Percentiles rank a stretch among this genome's conserved stretches.
phyloP scores from a whole-genome alignment of 92 coral and sea anemone species.

The Paramuricea clavata region DNA sequence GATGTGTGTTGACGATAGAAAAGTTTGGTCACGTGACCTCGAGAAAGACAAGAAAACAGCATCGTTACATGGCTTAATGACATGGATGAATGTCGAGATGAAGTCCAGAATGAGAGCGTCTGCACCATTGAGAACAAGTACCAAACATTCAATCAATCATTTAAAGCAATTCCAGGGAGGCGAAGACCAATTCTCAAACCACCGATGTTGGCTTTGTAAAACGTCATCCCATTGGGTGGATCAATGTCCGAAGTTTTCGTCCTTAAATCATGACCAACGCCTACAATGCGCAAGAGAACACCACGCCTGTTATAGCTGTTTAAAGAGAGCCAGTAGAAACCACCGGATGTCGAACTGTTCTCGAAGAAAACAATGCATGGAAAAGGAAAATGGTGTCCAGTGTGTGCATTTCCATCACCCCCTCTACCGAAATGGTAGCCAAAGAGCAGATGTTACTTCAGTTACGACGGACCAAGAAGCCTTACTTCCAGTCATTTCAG shows the following conservation, averaged over 20 bases:
- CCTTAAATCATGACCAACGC: slow-evolving; percentile 57
- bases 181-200: neutral
- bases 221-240: slow-evolving; percentile 69
- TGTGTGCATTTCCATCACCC: slow-evolving; percentile 57
- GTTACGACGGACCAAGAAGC: neutral
- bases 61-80: slow-evolving; percentile 50
- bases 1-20: slow-evolving; percentile 39
- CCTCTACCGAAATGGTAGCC: neutral
- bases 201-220: slow-evolving; percentile 71
- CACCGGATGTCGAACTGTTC: slow-evolving; percentile 54
- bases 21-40: slow-evolving; percentile 21
- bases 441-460: neutral
- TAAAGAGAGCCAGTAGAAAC: slow-evolving; percentile 54
- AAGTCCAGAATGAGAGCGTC: slow-evolving; percentile 48
- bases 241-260: slow-evolving; percentile 64
- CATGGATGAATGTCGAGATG: slow-evolving; percentile 42
- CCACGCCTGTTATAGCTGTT: slow-evolving; percentile 64
- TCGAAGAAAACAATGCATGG: slow-evolving; percentile 42
- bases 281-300: slow-evolving; percentile 56
- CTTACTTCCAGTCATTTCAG: neutral
- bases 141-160: slow-evolving; percentile 14
- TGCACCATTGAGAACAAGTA: slow-evolving; percentile 32
- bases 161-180: slow-evolving; percentile 31
- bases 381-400: slow-evolving; percentile 55
- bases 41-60: slow-evolving; percentile 48